These are phyloP conservation scores for Sceloporus undulatus DNA, from an alignment of 2,113 vertebrate species.

Conservation along the genomic window DNA sequence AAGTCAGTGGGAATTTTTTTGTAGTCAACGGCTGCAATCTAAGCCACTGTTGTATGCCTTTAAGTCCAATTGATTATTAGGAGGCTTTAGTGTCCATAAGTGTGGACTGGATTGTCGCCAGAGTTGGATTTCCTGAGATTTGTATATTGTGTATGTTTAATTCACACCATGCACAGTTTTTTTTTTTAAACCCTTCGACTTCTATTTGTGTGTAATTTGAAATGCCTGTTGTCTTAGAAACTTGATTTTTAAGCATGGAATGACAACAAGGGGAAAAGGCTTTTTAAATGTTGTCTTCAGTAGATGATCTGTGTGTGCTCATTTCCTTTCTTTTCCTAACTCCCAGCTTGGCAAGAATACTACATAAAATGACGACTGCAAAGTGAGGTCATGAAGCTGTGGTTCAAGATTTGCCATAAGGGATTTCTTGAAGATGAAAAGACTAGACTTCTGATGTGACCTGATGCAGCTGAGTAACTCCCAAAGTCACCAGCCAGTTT, in stretches of 20 bases:
- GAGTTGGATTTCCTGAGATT: background rate
- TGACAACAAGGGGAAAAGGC: background rate
- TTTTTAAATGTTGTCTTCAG: constrained; percentile 55
- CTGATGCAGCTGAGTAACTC: constrained; percentile 80
- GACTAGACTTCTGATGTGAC: constrained; percentile 77
- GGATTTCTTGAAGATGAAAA: constrained; percentile 75
- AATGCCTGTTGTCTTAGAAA: constrained; percentile 36
- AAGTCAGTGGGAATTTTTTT: constrained; percentile 2
- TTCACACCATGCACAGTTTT: background rate
- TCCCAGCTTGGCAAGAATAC: constrained; percentile 61
- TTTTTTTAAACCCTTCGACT: background rate
- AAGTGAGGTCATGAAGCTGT: constrained; percentile 70
- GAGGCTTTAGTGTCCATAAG: background rate
- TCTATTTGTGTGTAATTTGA: constrained; percentile 44
- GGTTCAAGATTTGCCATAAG: constrained; percentile 72
- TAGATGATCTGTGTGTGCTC: constrained; percentile 38
- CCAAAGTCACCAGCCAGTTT: constrained; percentile 82
- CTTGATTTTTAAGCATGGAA: constrained; percentile 49
- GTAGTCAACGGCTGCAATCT: constrained; percentile 10
- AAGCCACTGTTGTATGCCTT: background rate
- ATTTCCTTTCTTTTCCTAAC: constrained; percentile 26
- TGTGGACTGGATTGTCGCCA: constrained; percentile 6
- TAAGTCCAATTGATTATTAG: background rate
- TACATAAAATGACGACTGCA: constrained; percentile 65
- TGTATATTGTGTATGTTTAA: constrained; percentile 17